Evolutionary conservation across 2,888 invertebrate genomes (phyloP), one percentile per base, ranked within the genome.

Genomic region (Selenia dentaria): DNA sequence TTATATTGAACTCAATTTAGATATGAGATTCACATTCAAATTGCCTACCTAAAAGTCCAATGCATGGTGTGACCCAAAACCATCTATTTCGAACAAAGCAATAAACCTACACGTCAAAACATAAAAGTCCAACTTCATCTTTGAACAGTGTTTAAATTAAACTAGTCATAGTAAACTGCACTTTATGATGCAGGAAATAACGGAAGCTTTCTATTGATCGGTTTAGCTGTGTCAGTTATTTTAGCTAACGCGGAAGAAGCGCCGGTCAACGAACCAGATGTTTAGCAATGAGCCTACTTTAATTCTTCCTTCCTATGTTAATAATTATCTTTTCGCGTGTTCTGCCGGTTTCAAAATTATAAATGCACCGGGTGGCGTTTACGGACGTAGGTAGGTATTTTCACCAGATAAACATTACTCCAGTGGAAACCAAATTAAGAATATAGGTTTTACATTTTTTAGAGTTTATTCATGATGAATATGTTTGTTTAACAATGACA

Each of bases 181-280:
- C 57, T 55, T 58, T 65, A 61, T 49, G 56, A 55, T 49, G 36
- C 49, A 33, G 47, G 29, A 46, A 46, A 52, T 57, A 47, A 52
- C 25, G 37, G 29, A 38, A 47, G 50, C 10, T 57, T 60, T 54
- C 44, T 44, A n/a, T 43, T 40, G 56, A 57, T 53, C 54, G 56
- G 62, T 69, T 64, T 58, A 55, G 57, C 57, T 16, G 54, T 45
- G 57, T 40, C 46, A 41, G 46, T 70, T 82, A 82, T 81, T 82
- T 82, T 64, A 70, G 70, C 64, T 49, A 62, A 63, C 62, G 59
- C 79, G 80, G 82, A 82, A 80, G 78, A 68, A 8, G 51, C 55
- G 48, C 43, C 71, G 83, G 82, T 77, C 76, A 65, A 54, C 57
- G 82, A 78, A 74, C 82, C 49, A 40, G 37, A 54, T 55, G 64